Evolutionary conservation across 2,113 vertebrate species (phyloP), one percentile per base, ranked within the genome.

Genomic region (Brachionichthys hirsutus): DNA sequence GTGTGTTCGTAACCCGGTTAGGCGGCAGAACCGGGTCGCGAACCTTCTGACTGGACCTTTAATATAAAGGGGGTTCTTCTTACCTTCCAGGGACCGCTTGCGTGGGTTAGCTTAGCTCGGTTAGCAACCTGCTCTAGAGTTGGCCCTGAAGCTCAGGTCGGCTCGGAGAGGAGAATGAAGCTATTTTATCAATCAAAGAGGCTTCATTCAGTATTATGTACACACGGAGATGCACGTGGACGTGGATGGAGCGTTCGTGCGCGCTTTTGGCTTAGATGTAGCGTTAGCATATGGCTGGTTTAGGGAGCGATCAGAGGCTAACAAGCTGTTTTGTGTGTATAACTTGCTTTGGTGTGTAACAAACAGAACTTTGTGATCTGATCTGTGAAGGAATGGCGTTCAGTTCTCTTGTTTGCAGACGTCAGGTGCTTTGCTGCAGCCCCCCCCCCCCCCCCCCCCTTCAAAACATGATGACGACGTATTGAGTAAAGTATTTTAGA

Each of bases 81-180:
- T 12, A 20, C n/a, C 12, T 19, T 5, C 5, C 17, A 2, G 3
- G 6, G 18, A 48, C 52, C 42, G 24, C 19, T 11, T 16, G 15
- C 12, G 2, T 6, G 22, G 4, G 48, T 72, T 84, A 84, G 80
- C 82, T 70, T 84, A 79, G 80, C 77, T 10, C 40, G 14, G 58
- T 43, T 78, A 73, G 77, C 81, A 46, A 35, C 41, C 67, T 54
- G 50, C 12, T 19, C 9, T 12, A 18, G 20, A 54, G 46, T 54
- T 60, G 44, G 72, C 67, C 72, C 52, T 12, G 62, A 75, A 69
- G 44, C 74, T 65, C 58, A 20, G 50, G 64, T 62, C 35, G 70
- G 59, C 67, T 71, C 12, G 43, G 45, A 13, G 15, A 10, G 24
- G 17, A 14, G 22, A 16, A 34, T 17, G 12, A 40, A 36, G 19